Evolutionary conservation across 1,140 invertebrate genomes (phyloP).

Genomic region (Hycleus phaleratus): DNA sequence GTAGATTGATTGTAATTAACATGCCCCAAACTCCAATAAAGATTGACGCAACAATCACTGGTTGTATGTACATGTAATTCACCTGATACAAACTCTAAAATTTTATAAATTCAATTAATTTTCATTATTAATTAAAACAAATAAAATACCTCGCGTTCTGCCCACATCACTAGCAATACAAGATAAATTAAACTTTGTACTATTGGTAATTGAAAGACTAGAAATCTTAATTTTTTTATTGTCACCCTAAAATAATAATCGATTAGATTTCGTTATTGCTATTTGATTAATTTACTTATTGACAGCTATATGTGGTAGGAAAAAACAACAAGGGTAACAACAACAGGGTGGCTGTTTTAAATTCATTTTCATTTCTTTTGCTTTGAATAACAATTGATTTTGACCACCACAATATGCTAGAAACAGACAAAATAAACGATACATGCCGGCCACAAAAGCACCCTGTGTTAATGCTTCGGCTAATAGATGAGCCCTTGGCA

Average conservation of each 20-base stretch:
- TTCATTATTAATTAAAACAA: not conserved
- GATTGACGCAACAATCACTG: conserved; percentile 50
- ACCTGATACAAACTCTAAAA: conserved; percentile 50
- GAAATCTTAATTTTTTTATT: conserved; percentile 38
- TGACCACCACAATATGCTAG: conserved; percentile 53
- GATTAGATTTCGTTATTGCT: too few relatives aligned
- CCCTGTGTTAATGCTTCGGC: conserved; percentile 54
- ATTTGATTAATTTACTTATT: conserved; percentile 41
- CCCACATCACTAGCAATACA: conserved; percentile 49
- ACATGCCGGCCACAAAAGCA: conserved; percentile 53
- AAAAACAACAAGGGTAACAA: conserved; percentile 53
- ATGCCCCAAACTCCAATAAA: conserved; percentile 56
- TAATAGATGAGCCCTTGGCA: conserved; percentile 53
- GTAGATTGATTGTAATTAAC: conserved; percentile 48
- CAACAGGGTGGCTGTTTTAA: conserved; percentile 52
- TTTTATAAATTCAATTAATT: not conserved
- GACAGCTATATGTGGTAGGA: conserved; percentile 47
- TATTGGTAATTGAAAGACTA: conserved; percentile 53
- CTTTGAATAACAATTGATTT: conserved; percentile 47
- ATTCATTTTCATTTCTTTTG: conserved; percentile 44
- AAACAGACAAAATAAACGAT: conserved; percentile 52
- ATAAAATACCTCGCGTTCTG: conserved; percentile 51
- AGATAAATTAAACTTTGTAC: conserved; percentile 50
- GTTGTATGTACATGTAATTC: conserved; percentile 52
- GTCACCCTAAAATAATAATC: conserved; percentile 22